Percentiles rank a stretch among this genome's conserved stretches.
These are phyloP conservation scores for Trichonephila clavipes DNA, from an alignment of 1,140 invertebrate genomes.

Conservation along the genomic window DNA sequence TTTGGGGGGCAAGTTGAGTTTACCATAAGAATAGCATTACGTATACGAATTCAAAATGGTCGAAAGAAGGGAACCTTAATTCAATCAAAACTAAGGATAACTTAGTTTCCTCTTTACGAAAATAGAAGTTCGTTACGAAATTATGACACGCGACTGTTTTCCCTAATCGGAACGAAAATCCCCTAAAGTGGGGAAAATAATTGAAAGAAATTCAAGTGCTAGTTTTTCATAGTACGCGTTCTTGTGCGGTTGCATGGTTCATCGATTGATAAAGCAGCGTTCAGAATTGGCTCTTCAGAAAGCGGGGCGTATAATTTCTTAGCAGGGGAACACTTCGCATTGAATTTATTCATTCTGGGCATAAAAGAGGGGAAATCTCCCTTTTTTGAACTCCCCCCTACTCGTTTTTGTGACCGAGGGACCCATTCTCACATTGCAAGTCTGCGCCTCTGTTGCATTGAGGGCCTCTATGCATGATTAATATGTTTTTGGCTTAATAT, in stretches of 20 bases:
- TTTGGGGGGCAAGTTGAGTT: too few relatives aligned
- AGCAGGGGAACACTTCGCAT: slow-evolving; percentile 30
- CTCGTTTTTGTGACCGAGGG: not conserved
- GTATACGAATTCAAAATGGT: too few relatives aligned
- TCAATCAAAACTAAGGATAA: too few relatives aligned
- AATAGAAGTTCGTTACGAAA: too few relatives aligned
- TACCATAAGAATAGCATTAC: too few relatives aligned
- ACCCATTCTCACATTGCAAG: not conserved
- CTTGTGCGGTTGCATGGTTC: slow-evolving; percentile 43
- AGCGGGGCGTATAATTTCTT: slow-evolving; percentile 45
- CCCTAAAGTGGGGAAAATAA: not conserved
- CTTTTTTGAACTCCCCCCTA: not conserved
- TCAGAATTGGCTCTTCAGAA: slow-evolving; percentile 56
- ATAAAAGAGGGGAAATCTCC: not conserved
- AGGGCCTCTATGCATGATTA: not conserved
- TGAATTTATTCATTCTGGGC: not conserved
- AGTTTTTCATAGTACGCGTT: not conserved
- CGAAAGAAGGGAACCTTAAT: too few relatives aligned
- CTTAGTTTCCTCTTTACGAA: too few relatives aligned
- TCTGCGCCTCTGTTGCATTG: not conserved
- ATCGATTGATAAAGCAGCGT: slow-evolving; percentile 44
- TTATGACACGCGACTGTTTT: slow-evolving; percentile 11
- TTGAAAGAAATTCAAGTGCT: not conserved
- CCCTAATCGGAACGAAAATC: not conserved
- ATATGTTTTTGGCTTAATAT: not conserved